Percentiles rank a stretch among this genome's conserved stretches.
Conservation (phyloP, 2,888 invertebrate genomes). For the Penaeus monodon region DNA sequence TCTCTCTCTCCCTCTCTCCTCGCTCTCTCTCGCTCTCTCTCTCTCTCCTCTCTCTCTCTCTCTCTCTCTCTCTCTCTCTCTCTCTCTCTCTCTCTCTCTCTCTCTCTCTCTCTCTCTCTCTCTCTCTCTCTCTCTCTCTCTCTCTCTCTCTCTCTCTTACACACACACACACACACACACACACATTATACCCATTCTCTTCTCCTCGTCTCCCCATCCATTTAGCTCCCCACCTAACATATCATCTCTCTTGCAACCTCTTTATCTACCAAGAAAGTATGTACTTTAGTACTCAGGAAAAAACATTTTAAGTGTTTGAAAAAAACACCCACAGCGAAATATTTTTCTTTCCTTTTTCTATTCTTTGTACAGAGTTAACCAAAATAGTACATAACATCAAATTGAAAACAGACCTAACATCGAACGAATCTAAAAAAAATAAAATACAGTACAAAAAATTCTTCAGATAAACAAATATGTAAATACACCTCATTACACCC, state of each 20-base stretch:
- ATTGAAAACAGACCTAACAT: background rate
- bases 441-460: no score
- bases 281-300: no score
- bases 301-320: no score
- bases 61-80: slow-evolving; percentile 20
- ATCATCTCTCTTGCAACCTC: no score
- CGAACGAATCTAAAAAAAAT: background rate
- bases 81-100: slow-evolving; percentile 21
- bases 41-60: slow-evolving; percentile 26
- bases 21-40: slow-evolving; percentile 2
- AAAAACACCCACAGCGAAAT: no score
- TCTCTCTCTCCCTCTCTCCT: background rate
- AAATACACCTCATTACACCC: no score
- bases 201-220: background rate
- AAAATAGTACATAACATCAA: background rate
- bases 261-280: no score
- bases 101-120: slow-evolving; percentile 17
- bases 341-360: background rate
- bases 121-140: slow-evolving; percentile 25
- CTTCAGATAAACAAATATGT: no score
- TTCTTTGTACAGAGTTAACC: background rate
- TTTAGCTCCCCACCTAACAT: no score
- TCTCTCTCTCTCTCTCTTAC: background rate
- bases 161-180: background rate
- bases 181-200: background rate